Base-by-base conservation (phyloP, 2,888 invertebrate genomes). In the Anaspis maculata region DNA sequence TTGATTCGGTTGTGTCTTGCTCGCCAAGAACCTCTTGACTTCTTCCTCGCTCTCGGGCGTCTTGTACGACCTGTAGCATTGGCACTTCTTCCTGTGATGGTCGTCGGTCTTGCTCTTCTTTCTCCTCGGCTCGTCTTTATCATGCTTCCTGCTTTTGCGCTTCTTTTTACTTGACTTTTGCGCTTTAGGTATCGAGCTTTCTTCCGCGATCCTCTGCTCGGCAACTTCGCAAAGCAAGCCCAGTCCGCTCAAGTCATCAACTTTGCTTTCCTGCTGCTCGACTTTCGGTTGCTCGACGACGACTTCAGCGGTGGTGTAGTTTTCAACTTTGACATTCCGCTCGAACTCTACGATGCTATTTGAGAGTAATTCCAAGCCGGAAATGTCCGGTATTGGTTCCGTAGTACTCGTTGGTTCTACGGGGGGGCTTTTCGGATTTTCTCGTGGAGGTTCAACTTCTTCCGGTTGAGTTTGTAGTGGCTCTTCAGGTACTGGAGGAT, bases 341-440 rank as follows among this genome's bases (percentile, higher is more conserved):
- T 82, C 82, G 47, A 82, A 79, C 49, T 85, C 84, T 34, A 83
- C 85, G 38, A 89, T 87, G 57, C 88, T 88, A 52, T 88, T 88
- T 0, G 88, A 88, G 13, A 89, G 61, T 23, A 89, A 63, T 57
- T 89, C 86, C 16, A 90, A 64, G 0, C 89, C 89, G 46, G 85
- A 86, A 4, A 87, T 66, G 56, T 88, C 87, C 1, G 83, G 79
- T 10, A n/a, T n/a, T n/a, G n/a, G n/a, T n/a, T n/a, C n/a, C n/a
- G n/a, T n/a, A n/a, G n/a, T n/a, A n/a, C n/a, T n/a, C n/a, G n/a
- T n/a, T n/a, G n/a, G n/a, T n/a, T n/a, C n/a, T n/a, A n/a, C n/a
- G n/a, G n/a, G n/a, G n/a, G n/a, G n/a, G n/a, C n/a, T n/a, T n/a
- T n/a, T n/a, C n/a, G 15, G 27, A 13, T 22, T 26, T 21, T 41